These are phyloP conservation scores for Chelonia mydas DNA, from an alignment of 2,797 vertebrate species.

Conservation along the genomic window DNA sequence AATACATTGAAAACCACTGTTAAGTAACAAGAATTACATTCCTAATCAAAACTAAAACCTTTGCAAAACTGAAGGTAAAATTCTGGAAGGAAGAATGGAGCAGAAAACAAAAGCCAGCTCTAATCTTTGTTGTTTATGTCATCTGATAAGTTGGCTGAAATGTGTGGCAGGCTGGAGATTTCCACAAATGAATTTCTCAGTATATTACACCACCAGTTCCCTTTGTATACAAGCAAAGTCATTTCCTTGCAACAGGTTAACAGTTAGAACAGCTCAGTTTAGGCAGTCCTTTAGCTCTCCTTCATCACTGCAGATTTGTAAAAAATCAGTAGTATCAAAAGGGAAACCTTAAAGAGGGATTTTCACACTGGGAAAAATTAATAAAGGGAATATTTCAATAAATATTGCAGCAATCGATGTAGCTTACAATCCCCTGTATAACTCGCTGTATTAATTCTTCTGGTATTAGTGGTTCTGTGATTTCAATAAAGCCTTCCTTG, in stretches of 20 bases:
- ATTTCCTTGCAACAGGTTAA: background rate
- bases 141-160: constrained; percentile 1
- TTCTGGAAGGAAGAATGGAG: background rate
- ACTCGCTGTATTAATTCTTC: background rate
- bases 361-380: background rate
- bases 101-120: background rate
- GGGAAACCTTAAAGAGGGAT: background rate
- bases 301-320: background rate
- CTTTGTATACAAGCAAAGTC: background rate
- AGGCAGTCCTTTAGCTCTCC: background rate
- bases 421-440: background rate
- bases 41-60: background rate
- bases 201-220: background rate
- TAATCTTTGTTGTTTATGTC: background rate
- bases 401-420: background rate
- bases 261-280: background rate
- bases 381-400: background rate
- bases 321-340: background rate
- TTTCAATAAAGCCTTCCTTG: background rate
- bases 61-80: background rate
- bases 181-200: background rate
- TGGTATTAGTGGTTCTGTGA: rapidly evolving
- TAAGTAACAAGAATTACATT: background rate
- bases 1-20: background rate
- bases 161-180: rapidly evolving